phyloP scores from a whole-genome alignment of 2,113 vertebrate species.

The Mugil cephalus region DNA sequence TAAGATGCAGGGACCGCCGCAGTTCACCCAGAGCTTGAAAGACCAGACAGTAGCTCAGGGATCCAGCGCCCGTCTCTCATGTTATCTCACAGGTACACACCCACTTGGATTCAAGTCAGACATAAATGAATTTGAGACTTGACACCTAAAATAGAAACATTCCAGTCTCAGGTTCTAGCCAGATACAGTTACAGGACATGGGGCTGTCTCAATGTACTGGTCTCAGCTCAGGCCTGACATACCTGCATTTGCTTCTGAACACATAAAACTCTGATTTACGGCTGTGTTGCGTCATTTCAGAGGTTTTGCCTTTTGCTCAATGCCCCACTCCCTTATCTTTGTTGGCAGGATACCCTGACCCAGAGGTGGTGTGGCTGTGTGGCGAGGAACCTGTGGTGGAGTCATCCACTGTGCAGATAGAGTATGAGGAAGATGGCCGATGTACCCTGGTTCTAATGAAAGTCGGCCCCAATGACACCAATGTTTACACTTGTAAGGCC shows the following conservation, averaged over 20 bases:
- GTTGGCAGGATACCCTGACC: slow-evolving; percentile 84
- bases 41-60: slow-evolving; percentile 69
- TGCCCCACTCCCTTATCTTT: neutral
- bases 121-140: too few relatives aligned
- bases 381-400: slow-evolving; percentile 75
- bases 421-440: slow-evolving; percentile 84
- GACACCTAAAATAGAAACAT: neutral
- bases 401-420: slow-evolving; percentile 72
- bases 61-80: slow-evolving; percentile 72
- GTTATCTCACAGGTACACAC: slow-evolving; percentile 78
- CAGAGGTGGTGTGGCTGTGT: slow-evolving; percentile 85
- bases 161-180: neutral
- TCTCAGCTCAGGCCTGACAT: neutral
- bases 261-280: neutral
- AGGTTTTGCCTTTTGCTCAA: neutral
- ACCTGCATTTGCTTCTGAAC: neutral
- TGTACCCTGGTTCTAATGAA: slow-evolving; percentile 78
- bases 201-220: neutral
- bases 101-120: neutral
- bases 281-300: neutral
- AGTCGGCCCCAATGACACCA: slow-evolving; percentile 60
- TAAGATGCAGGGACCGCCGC: slow-evolving; percentile 72
- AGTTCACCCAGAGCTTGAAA: slow-evolving; percentile 64
- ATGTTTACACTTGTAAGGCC: slow-evolving; percentile 83
- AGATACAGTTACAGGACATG: neutral